A percentile compares a stretch with the other conserved stretches of the same genome.
These are phyloP conservation scores for Serinus canaria DNA, from an alignment of 2,113 vertebrate genomes.

Conservation along the genomic window DNA sequence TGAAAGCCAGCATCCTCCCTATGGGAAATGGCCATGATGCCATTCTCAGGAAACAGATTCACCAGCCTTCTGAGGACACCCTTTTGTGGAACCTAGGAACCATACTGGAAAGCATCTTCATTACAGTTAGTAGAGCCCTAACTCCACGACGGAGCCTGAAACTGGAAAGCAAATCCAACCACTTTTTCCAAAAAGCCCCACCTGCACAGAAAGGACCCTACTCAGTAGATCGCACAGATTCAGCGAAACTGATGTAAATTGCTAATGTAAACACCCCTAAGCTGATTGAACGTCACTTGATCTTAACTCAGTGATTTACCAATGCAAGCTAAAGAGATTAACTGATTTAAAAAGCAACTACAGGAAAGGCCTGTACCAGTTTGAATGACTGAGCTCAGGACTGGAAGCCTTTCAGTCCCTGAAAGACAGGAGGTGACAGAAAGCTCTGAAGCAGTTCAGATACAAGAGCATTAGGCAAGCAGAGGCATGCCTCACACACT, in stretches of 20 bases:
- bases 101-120: neutral
- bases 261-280: neutral
- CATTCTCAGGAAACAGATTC: neutral
- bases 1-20: neutral
- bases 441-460: neutral
- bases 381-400: neutral
- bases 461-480: neutral
- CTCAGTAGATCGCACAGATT: neutral
- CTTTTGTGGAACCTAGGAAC: neutral
- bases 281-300: neutral
- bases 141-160: neutral
- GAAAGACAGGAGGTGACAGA: neutral
- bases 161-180: neutral
- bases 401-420: neutral
- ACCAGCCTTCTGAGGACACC: neutral
- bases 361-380: neutral
- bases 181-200: neutral
- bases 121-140: neutral
- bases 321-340: constrained; percentile 33
- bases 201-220: neutral
- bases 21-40: neutral
- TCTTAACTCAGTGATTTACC: constrained; percentile 16
- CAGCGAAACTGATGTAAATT: constrained; percentile 21
- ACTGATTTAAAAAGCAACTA: constrained; percentile 17
- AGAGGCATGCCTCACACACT: neutral